phyloP scores from a whole-genome alignment of 1,140 invertebrate species.

The Drosophila athabasca region DNA sequence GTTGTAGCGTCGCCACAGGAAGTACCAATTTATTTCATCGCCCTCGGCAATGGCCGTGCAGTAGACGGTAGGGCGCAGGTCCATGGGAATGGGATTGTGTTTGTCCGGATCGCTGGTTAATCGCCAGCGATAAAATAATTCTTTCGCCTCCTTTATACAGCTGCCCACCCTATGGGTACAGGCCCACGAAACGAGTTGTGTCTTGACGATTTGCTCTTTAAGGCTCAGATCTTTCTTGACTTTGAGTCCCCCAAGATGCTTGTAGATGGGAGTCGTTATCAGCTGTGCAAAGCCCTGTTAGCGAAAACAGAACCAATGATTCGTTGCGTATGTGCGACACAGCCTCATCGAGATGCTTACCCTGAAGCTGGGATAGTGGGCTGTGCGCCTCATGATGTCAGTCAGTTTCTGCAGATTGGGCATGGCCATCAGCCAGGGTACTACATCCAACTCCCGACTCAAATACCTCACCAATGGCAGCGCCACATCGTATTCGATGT shows the following conservation, averaged over 20 bases:
- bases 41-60: conserved; percentile 91
- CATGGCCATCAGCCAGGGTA: conserved; percentile 88
- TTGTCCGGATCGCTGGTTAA: conserved; percentile 85
- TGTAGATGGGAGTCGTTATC: conserved; percentile 85
- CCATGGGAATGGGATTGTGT: conserved; percentile 88
- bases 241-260: conserved; percentile 84
- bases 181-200: conserved; percentile 85
- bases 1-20: conserved; percentile 89
- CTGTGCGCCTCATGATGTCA: conserved; percentile 83
- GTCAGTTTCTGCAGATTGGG: conserved; percentile 85
- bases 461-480: conserved; percentile 87
- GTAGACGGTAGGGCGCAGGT: conserved; percentile 89
- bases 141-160: conserved; percentile 86
- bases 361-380: conserved; percentile 85
- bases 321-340: conserved; percentile 73
- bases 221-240: conserved; percentile 83
- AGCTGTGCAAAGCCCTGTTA: conserved; percentile 86
- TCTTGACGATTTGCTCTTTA: conserved; percentile 83
- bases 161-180: conserved; percentile 86
- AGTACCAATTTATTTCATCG: conserved; percentile 90
- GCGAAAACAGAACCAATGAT: conserved; percentile 33
- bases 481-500: conserved; percentile 87
- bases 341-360: conserved; percentile 83
- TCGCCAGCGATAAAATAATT: conserved; percentile 86
- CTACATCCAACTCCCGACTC: conserved; percentile 86